Percentiles rank a stretch among this genome's conserved stretches.
Evolutionary conservation across 2,888 invertebrate genomes (phyloP).

Genomic region (Drosophila anceps): DNA sequence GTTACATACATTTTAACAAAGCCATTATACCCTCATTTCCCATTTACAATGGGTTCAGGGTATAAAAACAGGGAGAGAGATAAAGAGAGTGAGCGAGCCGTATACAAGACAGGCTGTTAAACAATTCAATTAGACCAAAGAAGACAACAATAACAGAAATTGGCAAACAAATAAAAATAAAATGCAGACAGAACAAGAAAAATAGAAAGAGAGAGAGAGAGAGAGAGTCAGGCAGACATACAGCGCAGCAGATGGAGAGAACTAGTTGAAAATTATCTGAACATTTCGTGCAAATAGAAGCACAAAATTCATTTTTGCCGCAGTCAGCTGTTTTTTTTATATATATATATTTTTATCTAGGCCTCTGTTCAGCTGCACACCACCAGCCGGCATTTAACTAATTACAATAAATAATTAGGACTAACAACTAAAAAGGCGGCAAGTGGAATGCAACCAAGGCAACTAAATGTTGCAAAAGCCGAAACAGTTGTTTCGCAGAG

Average conservation of each 20-base stretch:
- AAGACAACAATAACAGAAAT: constrained; percentile 36
- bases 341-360: constrained; percentile 48
- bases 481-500: constrained; percentile 9
- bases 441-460: constrained; percentile 41
- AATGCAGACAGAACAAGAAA: constrained; percentile 16
- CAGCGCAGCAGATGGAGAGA: neutral
- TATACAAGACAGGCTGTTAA: constrained; percentile 9
- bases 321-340: constrained; percentile 61
- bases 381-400: constrained; percentile 70
- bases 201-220: neutral
- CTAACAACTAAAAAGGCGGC: constrained; percentile 67
- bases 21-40: no score
- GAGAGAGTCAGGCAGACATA: neutral
- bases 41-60: no score
- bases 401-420: constrained; percentile 78
- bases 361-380: constrained; percentile 25
- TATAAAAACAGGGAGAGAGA: neutral
- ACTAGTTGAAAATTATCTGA: constrained; percentile 64
- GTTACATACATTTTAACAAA: no score
- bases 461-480: constrained; percentile 42
- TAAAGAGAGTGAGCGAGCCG: neutral
- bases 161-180: constrained; percentile 36
- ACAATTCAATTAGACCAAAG: constrained; percentile 50
- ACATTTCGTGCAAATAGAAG: constrained; percentile 71
- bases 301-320: constrained; percentile 73